A percentile compares a stretch with the other conserved stretches of the same genome.
Conservation (phyloP, 2,888 invertebrate genomes). For the Drosophila hamatofila region DNA sequence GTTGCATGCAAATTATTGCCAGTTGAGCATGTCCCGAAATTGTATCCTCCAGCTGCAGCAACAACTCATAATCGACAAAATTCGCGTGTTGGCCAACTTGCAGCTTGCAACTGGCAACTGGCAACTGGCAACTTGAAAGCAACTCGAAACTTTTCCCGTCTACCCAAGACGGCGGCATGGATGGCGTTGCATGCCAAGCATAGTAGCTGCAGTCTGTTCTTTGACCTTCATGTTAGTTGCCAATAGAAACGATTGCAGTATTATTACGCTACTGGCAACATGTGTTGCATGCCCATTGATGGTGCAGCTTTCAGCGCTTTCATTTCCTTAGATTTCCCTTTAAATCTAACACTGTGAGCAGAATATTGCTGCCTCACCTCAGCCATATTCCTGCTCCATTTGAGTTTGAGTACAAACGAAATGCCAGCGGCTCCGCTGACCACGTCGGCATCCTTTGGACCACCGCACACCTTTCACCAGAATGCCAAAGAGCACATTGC, state of each 20-base stretch:
- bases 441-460: constrained; percentile 46
- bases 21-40: constrained; percentile 63
- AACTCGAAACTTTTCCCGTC: constrained; percentile 35
- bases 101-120: constrained; percentile 13
- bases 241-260: constrained; percentile 17
- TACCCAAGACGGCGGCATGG: constrained; percentile 10
- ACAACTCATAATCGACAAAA: constrained; percentile 67
- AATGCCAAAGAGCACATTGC: constrained; percentile 38
- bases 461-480: constrained; percentile 44
- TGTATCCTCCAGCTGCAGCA: constrained; percentile 44
- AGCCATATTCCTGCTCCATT: constrained; percentile 27
- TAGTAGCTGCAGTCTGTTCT: constrained; percentile 22
- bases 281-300: constrained; percentile 47
- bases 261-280: constrained; percentile 55
- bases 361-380: too few species aligned
- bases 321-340: constrained; percentile 16
- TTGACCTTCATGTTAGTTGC: constrained; percentile 41
- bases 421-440: constrained; percentile 12
- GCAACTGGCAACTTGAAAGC: constrained; percentile 30
- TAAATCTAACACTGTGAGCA: constrained; percentile 2
- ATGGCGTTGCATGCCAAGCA: constrained; percentile 32
- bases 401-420: constrained; percentile 38
- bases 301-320: constrained; percentile 25
- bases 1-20: constrained; percentile 76
- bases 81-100: constrained; percentile 58